These are phyloP conservation scores for Micronisus gabar DNA, from an alignment of 2,113 vertebrate genomes.

Conservation along the genomic window DNA sequence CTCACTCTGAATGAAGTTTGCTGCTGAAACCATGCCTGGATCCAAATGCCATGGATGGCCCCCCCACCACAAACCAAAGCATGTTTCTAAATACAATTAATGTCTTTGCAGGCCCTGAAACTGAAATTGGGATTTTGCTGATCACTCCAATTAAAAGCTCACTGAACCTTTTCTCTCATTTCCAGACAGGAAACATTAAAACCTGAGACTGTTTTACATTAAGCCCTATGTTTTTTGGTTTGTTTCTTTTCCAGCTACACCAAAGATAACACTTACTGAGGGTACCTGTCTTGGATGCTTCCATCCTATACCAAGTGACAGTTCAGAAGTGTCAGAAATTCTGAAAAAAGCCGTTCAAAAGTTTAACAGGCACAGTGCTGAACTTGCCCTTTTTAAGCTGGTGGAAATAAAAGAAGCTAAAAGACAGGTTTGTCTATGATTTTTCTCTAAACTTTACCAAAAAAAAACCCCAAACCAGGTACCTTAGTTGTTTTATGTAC, in stretches of 20 bases:
- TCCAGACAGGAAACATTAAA: background rate
- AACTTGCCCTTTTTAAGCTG: constrained; percentile 72
- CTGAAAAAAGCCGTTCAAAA: constrained; percentile 65
- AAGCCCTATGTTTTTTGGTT: background rate
- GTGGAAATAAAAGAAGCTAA: constrained; percentile 61
- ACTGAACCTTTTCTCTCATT: background rate
- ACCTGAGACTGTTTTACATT: background rate
- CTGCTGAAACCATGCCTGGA: background rate
- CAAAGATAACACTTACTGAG: background rate
- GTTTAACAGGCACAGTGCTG: constrained; percentile 72
- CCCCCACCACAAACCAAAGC: background rate
- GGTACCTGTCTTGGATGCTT: constrained; percentile 78
- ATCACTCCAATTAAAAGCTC: background rate
- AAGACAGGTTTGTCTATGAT: constrained; percentile 80
- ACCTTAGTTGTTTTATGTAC: background rate
- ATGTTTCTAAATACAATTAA: background rate
- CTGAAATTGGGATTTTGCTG: background rate
- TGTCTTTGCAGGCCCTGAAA: background rate
- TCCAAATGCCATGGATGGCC: background rate
- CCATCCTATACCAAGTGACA: constrained; percentile 37
- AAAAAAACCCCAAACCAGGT: background rate
- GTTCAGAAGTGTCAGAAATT: constrained; percentile 70
- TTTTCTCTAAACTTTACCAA: background rate
- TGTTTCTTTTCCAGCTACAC: constrained; percentile 47
- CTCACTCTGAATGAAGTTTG: background rate